These are phyloP conservation scores for Tetranychus truncatus DNA, from an alignment of 2,888 invertebrate genomes.

Conservation along the genomic window DNA sequence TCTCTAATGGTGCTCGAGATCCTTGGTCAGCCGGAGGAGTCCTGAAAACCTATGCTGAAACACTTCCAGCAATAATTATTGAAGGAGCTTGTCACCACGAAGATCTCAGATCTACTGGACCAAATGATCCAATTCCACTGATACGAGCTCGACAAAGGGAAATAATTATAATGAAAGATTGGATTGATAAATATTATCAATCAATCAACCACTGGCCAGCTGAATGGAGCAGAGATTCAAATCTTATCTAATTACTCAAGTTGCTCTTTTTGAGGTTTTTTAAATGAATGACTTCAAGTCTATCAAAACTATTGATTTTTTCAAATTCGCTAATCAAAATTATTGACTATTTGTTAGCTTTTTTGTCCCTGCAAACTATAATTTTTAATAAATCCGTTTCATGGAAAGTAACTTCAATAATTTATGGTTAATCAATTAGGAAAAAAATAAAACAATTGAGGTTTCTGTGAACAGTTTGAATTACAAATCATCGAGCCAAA, in stretches of 20 bases:
- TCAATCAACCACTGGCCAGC: background rate
- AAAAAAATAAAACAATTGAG: no score
- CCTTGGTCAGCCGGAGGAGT: slow-evolving; percentile 76
- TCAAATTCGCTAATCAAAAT: no score
- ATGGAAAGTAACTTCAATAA: no score
- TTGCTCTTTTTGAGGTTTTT: background rate
- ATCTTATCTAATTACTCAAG: background rate
- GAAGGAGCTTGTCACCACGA: slow-evolving; percentile 69
- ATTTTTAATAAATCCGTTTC: background rate
- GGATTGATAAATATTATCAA: slow-evolving; percentile 36
- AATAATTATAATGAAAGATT: slow-evolving; percentile 42
- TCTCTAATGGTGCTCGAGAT: slow-evolving; percentile 61
- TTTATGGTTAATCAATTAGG: no score
- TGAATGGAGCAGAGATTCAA: background rate
- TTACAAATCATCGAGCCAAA: no score
- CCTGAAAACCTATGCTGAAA: slow-evolving; percentile 45
- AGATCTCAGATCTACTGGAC: slow-evolving; percentile 50
- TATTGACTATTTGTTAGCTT: background rate
- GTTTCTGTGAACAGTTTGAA: no score
- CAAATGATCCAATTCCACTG: slow-evolving; percentile 48
- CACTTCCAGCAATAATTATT: slow-evolving; percentile 50
- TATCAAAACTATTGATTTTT: background rate
- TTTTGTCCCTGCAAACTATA: background rate
- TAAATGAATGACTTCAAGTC: background rate
- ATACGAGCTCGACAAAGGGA: slow-evolving; percentile 45